Percentiles rank a stretch among this genome's conserved stretches.
These are phyloP conservation scores for Chrysochloris asiatica DNA, from an alignment of 2,113 vertebrate genomes.

Conservation along the genomic window DNA sequence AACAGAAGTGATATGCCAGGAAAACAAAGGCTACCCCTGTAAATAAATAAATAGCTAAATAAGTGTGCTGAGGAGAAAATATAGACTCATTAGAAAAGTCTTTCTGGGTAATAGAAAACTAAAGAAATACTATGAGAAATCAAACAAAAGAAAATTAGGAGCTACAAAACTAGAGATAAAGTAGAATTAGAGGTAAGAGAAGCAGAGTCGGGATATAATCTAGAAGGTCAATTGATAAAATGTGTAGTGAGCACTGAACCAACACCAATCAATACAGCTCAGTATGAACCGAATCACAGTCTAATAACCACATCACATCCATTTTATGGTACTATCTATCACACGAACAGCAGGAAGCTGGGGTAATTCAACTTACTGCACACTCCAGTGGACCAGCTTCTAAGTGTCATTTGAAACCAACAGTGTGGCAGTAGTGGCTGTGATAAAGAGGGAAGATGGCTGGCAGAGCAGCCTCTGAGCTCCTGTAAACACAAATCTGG, in stretches of 20 bases:
- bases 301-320: conserved; percentile 83
- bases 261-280: conserved; percentile 82
- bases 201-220: conserved; percentile 74
- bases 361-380: conserved; percentile 57
- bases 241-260: conserved; percentile 73
- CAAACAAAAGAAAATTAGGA: conserved; percentile 76
- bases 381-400: conserved; percentile 40
- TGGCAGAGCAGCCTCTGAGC: neutral
- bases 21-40: conserved; percentile 19
- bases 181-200: conserved; percentile 78
- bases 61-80: conserved; percentile 23
- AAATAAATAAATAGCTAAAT: conserved; percentile 64
- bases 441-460: neutral
- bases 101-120: conserved; percentile 68
- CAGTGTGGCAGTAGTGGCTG: neutral
- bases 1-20: neutral
- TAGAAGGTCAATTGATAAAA: conserved; percentile 84
- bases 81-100: conserved; percentile 63
- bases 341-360: conserved; percentile 70
- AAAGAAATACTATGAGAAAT: conserved; percentile 73
- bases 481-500: neutral
- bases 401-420: neutral
- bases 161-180: conserved; percentile 76
- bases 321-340: conserved; percentile 75
- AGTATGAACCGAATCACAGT: conserved; percentile 77